phyloP scores from a whole-genome alignment of 2,797 vertebrate species.

The Tinamus major region DNA sequence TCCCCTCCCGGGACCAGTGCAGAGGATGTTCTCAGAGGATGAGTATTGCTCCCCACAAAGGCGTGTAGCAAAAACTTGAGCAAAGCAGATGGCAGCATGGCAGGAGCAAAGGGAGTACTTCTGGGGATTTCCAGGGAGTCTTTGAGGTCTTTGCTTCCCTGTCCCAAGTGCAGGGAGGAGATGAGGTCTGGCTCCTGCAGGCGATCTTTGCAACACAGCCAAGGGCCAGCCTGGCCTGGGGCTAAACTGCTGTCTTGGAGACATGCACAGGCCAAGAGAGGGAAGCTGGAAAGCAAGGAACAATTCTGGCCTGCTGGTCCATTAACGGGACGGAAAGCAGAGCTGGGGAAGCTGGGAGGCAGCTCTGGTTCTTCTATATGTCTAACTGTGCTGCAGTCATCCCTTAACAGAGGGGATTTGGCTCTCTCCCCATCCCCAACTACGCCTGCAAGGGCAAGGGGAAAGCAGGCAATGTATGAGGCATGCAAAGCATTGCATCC shows the following conservation, averaged over 20 bases:
- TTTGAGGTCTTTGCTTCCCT: neutral
- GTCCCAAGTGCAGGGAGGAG: neutral
- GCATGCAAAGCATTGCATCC: accelerated
- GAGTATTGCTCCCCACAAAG: neutral
- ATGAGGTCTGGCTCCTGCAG: neutral
- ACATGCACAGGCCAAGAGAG: no score
- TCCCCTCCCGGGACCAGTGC: accelerated
- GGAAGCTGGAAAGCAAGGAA: no score
- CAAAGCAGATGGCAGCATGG: slow-evolving; percentile 1
- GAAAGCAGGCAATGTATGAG: accelerated
- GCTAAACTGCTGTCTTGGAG: neutral
- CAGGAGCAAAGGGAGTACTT: accelerated
- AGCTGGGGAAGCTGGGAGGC: neutral
- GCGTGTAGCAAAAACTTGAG: accelerated
- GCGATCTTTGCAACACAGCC: no score
- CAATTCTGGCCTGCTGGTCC: no score
- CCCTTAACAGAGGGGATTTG: neutral
- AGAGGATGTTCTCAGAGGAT: neutral
- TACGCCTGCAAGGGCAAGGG: neutral
- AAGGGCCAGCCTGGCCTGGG: no score
- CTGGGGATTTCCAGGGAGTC: neutral
- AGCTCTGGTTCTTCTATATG: neutral
- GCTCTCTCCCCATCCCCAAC: neutral
- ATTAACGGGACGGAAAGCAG: neutral
- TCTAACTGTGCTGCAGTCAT: neutral